These are phyloP conservation scores for Masnerella sp. DNA, from an alignment of 2,888 invertebrate species.

Conservation along the genomic window DNA sequence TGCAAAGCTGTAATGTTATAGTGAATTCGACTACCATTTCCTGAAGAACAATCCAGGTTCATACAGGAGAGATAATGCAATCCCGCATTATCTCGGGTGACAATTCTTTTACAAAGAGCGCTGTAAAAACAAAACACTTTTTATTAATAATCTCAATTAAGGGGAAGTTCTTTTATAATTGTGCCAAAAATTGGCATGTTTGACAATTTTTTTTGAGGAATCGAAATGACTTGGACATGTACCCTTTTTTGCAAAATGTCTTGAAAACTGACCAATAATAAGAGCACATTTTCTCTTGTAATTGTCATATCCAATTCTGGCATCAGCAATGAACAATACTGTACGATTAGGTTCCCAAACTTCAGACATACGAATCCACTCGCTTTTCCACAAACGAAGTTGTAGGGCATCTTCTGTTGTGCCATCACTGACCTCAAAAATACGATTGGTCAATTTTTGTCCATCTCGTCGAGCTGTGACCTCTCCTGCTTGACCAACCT, in stretches of 20 bases:
- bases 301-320: slow-evolving; percentile 79
- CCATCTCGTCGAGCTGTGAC: slow-evolving; percentile 83
- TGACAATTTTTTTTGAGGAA: too few relatives aligned
- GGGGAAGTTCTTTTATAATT: neutral
- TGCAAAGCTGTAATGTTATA: slow-evolving; percentile 67
- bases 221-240: too few relatives aligned
- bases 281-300: slow-evolving; percentile 70
- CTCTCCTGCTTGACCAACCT: slow-evolving; percentile 81
- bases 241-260: too few relatives aligned
- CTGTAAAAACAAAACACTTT: slow-evolving; percentile 59
- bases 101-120: slow-evolving; percentile 70
- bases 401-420: slow-evolving; percentile 81
- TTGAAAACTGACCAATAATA: slow-evolving; percentile 64
- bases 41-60: slow-evolving; percentile 74
- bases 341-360: slow-evolving; percentile 85
- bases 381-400: slow-evolving; percentile 84
- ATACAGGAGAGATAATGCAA: too few relatives aligned
- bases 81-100: slow-evolving; percentile 67
- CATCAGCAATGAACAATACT: slow-evolving; percentile 85
- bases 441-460: slow-evolving; percentile 81
- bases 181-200: too few relatives aligned
- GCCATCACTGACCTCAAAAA: slow-evolving; percentile 82
- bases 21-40: slow-evolving; percentile 71
- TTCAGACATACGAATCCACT: slow-evolving; percentile 83
- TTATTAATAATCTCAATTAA: neutral